Base-by-base conservation (phyloP, 1,140 invertebrate genomes). In the Meloidogyne hapla region DNA sequence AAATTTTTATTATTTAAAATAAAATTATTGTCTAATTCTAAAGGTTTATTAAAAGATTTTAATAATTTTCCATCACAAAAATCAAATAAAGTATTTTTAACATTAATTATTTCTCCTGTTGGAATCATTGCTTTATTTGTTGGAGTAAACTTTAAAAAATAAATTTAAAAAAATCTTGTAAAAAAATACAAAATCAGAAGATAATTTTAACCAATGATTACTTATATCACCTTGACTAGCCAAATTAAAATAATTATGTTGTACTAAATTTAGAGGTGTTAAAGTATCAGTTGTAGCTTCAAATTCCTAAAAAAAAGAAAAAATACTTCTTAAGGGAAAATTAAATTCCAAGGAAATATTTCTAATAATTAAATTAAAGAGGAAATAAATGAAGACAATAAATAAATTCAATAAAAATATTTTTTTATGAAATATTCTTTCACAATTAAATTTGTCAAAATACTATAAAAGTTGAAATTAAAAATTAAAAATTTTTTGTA, bases 191-290 rank as follows among this genome's bases (percentile, higher is more conserved):
- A 38, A 23, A 63, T 73, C 71, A 64, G 71, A 61, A 18, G 8
- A 10, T 64, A 73, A 63, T 61, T 63, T 10, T 38, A 73, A 13
- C 71, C 56, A 61, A 63, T 73, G 71, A 21, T 73, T 64, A 23
- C 71, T 61, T 40, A 73, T 63, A 64, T 65, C 71, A 0, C 71
- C 71, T 23, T 33, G 13, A 38, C 71, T 56, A 15, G 56, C 21
- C 42, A 73, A 63, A 40, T 73, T 73, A 38, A 73, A 73, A 33
- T 73, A 73, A 63, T 73, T 56, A 64, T 73, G 71, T 38, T 73
- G 71, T 23, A 73, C 56, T 38, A 73, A 23, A 63, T 73, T 73
- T 23, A 73, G n/a, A 26, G 71, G 71, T 23, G 40, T 56, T 28
- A 64, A 64, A 61, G 56, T n/a, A 73, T 73, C 71, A 33, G 71